Evolutionary conservation across 2,888 invertebrate genomes (phyloP), one percentile per base, ranked within the genome.

Genomic region (Ametastegia equiseti): DNA sequence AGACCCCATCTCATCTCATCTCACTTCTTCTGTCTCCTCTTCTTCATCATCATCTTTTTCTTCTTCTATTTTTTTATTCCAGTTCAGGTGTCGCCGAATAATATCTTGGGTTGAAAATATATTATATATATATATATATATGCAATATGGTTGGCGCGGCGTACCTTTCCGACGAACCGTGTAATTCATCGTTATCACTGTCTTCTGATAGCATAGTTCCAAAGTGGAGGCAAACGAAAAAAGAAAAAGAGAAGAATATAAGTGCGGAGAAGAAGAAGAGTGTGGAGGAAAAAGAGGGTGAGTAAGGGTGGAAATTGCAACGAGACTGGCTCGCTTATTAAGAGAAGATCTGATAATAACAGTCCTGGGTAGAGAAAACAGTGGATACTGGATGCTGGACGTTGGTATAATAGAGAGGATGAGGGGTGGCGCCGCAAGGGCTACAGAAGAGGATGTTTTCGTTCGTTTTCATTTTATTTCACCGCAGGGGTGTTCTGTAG

Each of bases 311-410:
- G 78, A 78, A 78, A 78, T 78, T 63, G 60, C 78, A 78, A 7
- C 78, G 19, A 60, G 45, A 30, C 45, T 60, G 42, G 63, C 39
- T 45, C 60, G 78, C 78, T 78, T 78, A 78, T 78, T 63, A 75
- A 78, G 78, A 60, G n/a, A 60, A 63, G 30, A 78, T 78, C 45
- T 30, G 60, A 78, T 78, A 60, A 77, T 77, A 63, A 60, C 63
- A 63, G n/a, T n/a, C 45, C 30, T 9, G 27, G 27, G 60, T 54
- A 39, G 54, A 54, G 45, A 71, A 71, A 27, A 15, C 19, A 39
- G 36, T 39, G 42, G 19, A 63, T 33, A 63, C 71, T 47, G 27
- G 13, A 13, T 47, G 13, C 33, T 9, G 50, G 33, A 19, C 9
- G 15, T 15, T 13, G 30, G 30, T n/a, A 60, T 60, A 13, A 11